Conservation (phyloP, 2,113 vertebrate genomes). For the Sinocyclocheilus maitianheensis region DNA sequence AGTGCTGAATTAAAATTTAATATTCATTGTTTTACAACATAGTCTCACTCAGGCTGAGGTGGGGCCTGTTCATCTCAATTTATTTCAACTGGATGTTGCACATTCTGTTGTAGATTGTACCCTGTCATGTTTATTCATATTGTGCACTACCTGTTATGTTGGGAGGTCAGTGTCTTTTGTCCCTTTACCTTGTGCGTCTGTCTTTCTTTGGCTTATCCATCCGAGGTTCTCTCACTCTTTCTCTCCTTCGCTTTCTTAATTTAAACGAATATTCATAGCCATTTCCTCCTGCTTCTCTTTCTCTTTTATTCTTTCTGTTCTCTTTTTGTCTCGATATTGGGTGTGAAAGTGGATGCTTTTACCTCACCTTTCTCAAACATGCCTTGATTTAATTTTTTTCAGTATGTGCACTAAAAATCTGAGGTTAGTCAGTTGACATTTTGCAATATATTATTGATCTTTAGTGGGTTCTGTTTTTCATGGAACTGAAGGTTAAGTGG, state of each 20-base stretch:
- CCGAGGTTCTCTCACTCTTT: conserved; percentile 46
- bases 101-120: conserved; percentile 4
- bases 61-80: conserved; percentile 1
- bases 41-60: neutral
- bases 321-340: neutral
- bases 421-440: conserved; percentile 65
- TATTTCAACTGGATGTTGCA: conserved; percentile 2
- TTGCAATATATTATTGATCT: conserved; percentile 69
- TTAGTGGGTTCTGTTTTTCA: conserved; percentile 61
- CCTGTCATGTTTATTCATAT: conserved; percentile 12
- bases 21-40: neutral
- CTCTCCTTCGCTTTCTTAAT: conserved; percentile 37
- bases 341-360: conserved; percentile 57
- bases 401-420: conserved; percentile 69
- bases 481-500: conserved; percentile 47
- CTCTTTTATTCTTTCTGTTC: neutral
- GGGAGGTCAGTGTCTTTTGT: conserved; percentile 8
- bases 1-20: neutral
- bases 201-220: neutral
- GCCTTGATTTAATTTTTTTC: conserved; percentile 62
- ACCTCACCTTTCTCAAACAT: conserved; percentile 55
- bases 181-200: neutral
- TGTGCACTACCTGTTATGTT: conserved; percentile 7
- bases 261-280: conserved; percentile 1
- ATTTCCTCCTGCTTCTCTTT: conserved; percentile 38